These are phyloP conservation scores for Acridotheres tristis DNA, from an alignment of 2,797 vertebrate species.

Conservation along the genomic window DNA sequence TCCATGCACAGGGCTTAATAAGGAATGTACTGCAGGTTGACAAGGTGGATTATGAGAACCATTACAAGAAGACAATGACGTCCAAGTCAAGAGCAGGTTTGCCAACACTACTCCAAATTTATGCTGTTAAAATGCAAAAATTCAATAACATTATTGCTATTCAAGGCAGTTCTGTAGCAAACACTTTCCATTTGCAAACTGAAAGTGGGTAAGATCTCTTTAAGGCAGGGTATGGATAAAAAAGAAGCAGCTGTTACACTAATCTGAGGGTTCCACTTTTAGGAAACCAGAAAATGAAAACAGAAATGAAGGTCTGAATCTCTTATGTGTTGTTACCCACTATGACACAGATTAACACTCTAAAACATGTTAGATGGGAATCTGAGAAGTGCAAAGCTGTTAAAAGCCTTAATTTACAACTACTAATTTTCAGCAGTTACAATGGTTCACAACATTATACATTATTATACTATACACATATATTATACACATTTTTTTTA, in stretches of 20 bases:
- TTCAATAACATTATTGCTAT: not conserved
- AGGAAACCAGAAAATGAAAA: not conserved
- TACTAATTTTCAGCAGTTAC: not conserved
- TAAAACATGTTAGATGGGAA: not conserved
- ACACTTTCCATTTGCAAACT: not conserved
- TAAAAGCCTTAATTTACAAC: not conserved
- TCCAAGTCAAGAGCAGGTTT: not conserved
- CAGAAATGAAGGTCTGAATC: not conserved
- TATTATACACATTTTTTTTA: not conserved
- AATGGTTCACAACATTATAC: not conserved
- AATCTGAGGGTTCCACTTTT: not conserved
- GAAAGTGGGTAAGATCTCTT: not conserved
- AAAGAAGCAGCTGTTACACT: not conserved
- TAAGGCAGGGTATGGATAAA: not conserved
- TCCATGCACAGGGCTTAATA: not conserved
- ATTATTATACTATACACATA: not conserved
- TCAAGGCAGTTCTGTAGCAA: not conserved
- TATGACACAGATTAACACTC: not conserved
- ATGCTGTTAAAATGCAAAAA: not conserved
- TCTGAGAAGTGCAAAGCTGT: conserved; percentile 9
- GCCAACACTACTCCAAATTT: not conserved
- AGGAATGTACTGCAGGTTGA: not conserved
- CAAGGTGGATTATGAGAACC: not conserved
- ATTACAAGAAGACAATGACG: not conserved
- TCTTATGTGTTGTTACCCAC: not conserved